Evolutionary conservation across 2,888 invertebrate genomes (phyloP), one percentile per base, ranked within the genome.

Genomic region (Acanthosepion esculentum): DNA sequence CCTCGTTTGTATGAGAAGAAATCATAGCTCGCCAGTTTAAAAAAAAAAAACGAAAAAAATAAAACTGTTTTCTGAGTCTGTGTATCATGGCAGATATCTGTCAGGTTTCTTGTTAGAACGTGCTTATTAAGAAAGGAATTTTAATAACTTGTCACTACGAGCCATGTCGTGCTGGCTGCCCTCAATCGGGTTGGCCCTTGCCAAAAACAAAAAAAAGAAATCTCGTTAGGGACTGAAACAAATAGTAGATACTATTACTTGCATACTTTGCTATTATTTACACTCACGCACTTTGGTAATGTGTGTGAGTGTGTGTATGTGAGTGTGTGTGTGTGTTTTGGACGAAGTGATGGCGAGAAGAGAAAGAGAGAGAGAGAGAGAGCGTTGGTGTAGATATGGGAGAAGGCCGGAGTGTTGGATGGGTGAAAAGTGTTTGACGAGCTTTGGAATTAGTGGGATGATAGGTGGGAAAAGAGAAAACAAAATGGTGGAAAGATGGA

Each of bases 81-180:
- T n/a, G n/a, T 78, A 78, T 78, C 78, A 78, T 78, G n/a, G 78
- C n/a, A 33, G n/a, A 78, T 78, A 78, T 78, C 78, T 78, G 78
- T 78, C 78, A 78, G 78, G 78, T 78, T 78, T 78, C 78, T 78
- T n/a, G 78, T 78, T 78, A 78, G 78, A 78, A 78, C 78, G 78
- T 78, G 78, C 78, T 78, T 78, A 78, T 78, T 78, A 78, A 78
- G n/a, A 78, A 78, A 78, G 78, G 78, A 78, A 78, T 78, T 78
- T 78, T 78, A 78, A 78, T 78, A 78, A 78, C 78, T 78, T 78
- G 78, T 78, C 78, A 78, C 78, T n/a, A 78, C 78, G n/a, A 78
- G 78, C n/a, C 78, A 33, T 78, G 78, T 78, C 78, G 78, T 78
- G 78, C 15, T n/a, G 12, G 78, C n/a, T 78, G n/a, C n/a, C n/a